These are phyloP conservation scores for Drosophila peninsularis DNA, from an alignment of 2,888 invertebrate species.

Conservation along the genomic window DNA sequence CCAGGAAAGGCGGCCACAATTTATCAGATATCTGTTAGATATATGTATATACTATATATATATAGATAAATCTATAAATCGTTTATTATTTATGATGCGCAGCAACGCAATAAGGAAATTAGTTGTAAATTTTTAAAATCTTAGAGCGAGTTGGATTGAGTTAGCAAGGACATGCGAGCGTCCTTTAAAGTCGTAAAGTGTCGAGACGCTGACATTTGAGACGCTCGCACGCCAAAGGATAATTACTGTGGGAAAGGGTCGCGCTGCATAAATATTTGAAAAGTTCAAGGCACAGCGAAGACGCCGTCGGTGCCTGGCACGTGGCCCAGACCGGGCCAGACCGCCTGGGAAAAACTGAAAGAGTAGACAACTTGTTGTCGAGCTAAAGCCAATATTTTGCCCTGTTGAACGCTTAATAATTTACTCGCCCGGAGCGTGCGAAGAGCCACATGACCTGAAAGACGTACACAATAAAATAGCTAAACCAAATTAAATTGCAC, in stretches of 20 bases:
- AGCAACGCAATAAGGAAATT: constrained; percentile 12
- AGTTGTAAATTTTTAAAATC: constrained; percentile 12
- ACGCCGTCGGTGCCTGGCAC: constrained; percentile 21
- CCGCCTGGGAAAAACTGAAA: constrained; percentile 48
- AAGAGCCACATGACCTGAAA: constrained; percentile 40
- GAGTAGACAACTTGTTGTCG: constrained; percentile 50
- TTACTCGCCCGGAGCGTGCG: constrained; percentile 35
- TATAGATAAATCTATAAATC: background rate
- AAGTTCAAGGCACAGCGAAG: constrained; percentile 36
- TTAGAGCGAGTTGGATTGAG: background rate
- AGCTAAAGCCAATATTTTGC: constrained; percentile 24
- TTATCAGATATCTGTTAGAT: background rate
- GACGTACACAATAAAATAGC: background rate
- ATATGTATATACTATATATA: background rate
- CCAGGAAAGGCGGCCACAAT: background rate
- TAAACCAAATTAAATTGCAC: background rate
- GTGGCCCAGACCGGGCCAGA: constrained; percentile 9
- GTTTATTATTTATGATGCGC: constrained; percentile 3
- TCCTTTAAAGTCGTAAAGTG: constrained; percentile 30
- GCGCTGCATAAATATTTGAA: constrained; percentile 53
- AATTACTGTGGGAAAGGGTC: constrained; percentile 43
- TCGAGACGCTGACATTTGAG: constrained; percentile 31
- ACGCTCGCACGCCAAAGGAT: constrained; percentile 38
- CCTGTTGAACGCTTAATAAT: constrained; percentile 39
- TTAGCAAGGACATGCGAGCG: constrained; percentile 35